A percentile compares a stretch with the other conserved stretches of the same genome.
These are phyloP conservation scores for Gymnoscelis rufifasciata DNA, from an alignment of 2,888 invertebrate genomes.

Conservation along the genomic window DNA sequence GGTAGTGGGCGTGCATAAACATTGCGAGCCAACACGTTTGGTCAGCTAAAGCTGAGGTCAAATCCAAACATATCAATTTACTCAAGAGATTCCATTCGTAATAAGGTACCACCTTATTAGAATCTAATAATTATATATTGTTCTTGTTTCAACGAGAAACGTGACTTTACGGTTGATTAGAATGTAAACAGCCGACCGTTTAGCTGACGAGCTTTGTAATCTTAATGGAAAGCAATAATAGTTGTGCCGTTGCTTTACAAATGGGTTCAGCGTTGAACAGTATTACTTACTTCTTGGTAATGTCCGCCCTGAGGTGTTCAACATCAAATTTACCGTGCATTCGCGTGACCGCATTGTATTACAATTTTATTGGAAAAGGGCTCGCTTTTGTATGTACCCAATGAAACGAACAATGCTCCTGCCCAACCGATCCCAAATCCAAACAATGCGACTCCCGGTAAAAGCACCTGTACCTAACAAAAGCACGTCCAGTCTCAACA, in stretches of 20 bases:
- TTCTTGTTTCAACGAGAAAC: slow-evolving; percentile 12
- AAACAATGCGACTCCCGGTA: slow-evolving; percentile 48
- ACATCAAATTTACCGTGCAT: slow-evolving; percentile 40
- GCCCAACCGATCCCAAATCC: slow-evolving; percentile 54
- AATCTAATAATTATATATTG: slow-evolving; percentile 11
- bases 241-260: not conserved
- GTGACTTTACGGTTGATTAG: slow-evolving; percentile 15
- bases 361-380: slow-evolving; percentile 49
- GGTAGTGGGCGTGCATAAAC: slow-evolving; percentile 56
- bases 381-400: slow-evolving; percentile 48
- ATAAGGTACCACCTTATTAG: not conserved
- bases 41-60: slow-evolving; percentile 47
- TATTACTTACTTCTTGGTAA: slow-evolving; percentile 7
- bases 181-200: slow-evolving; percentile 17
- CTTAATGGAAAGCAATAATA: slow-evolving; percentile 16
- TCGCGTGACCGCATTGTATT: slow-evolving; percentile 54
- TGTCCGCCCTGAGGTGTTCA: slow-evolving; percentile 16
- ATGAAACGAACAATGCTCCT: slow-evolving; percentile 52
- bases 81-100: slow-evolving; percentile 1
- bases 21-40: slow-evolving; percentile 42
- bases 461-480: slow-evolving; percentile 38
- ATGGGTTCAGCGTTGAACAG: slow-evolving; percentile 6
- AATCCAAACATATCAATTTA: slow-evolving; percentile 34
- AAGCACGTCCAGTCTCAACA: slow-evolving; percentile 10
- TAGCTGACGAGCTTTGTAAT: slow-evolving; percentile 16